Base-by-base conservation (phyloP, 2,888 invertebrate species). In the Podabrus alpinus region DNA sequence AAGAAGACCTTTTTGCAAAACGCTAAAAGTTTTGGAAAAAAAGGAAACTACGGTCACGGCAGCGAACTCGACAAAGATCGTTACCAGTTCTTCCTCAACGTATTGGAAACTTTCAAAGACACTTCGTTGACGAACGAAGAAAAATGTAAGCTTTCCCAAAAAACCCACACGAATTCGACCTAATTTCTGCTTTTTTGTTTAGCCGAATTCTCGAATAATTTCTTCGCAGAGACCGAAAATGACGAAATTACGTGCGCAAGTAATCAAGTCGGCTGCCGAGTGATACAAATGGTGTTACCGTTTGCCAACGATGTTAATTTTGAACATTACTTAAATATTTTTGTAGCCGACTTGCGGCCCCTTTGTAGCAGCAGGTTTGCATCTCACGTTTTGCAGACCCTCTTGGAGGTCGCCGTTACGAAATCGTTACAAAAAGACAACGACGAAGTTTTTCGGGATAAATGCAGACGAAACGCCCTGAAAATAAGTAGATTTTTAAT, bases 201-300 rank as follows among this genome's bases (percentile, higher is more conserved):
- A 92, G 92, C 86, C 72, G 88, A 90, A 0, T 91, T 95, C 83
- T 93, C 93, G 0, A 92, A 93, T 80, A 95, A 95, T 84, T 94
- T 95, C 0, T 90, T 95, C 72, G 92, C 92, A 78, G 90, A 94
- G 82, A 94, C 93, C 0, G 88, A 89, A 77, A 92, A 89, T 0
- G 90, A 92, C 77, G 96, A 96, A 86, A 86, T 94, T 0, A 90
- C 93, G 60, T 90, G 93, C 60, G 90, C 93, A 0, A 92, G 92
- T 7, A 96, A 96, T 87, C 95, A 96, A 86, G 89, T 96, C 0
- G 94, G 94, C 0, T 95, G 94, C 68, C 89, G 94, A 79, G 92
- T 94, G 0, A 87, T 96, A 1, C 96, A 96, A 83, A 89, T 91
- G n/a, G 87, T 96, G 0, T 86, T 96, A 0, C 93, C 93, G 0